A percentile compares a stretch with the other conserved stretches of the same genome.
Conservation (phyloP, 2,888 invertebrate species). For the Acanthoscelides obtectus region DNA sequence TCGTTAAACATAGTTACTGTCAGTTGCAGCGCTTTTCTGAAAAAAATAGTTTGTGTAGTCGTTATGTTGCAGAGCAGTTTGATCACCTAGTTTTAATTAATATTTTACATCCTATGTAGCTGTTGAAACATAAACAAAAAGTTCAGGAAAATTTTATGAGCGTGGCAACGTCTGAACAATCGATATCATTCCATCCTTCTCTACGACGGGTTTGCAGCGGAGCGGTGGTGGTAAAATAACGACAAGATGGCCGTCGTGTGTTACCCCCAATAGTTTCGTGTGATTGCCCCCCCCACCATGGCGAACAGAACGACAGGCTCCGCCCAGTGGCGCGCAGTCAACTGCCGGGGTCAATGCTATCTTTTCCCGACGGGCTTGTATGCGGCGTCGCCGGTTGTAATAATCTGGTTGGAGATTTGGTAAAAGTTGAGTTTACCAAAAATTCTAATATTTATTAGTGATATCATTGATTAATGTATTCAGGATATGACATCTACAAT, state of each 20-base stretch:
- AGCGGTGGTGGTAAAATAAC: background rate
- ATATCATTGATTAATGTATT: too few relatives aligned
- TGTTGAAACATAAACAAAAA: background rate
- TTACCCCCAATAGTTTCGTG: background rate
- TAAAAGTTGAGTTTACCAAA: background rate
- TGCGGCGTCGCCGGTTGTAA: background rate
- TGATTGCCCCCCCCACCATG: background rate
- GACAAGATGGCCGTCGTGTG: background rate
- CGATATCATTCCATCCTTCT: background rate
- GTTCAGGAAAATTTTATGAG: background rate
- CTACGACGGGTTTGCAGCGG: background rate
- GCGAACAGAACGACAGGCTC: background rate
- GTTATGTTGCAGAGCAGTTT: too few relatives aligned
- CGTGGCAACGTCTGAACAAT: background rate
- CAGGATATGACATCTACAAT: too few relatives aligned
- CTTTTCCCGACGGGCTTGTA: background rate
- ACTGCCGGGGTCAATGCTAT: background rate
- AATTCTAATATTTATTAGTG: too few relatives aligned
- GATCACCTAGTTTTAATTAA: background rate
- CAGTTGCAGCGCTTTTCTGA: too few relatives aligned
- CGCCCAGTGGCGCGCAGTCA: background rate
- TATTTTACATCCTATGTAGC: background rate
- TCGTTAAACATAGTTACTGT: too few relatives aligned
- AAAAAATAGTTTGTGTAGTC: too few relatives aligned
- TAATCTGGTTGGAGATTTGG: background rate